phyloP scores from a whole-genome alignment of 2,797 vertebrate species.

The Pagetopsis macropterus region DNA sequence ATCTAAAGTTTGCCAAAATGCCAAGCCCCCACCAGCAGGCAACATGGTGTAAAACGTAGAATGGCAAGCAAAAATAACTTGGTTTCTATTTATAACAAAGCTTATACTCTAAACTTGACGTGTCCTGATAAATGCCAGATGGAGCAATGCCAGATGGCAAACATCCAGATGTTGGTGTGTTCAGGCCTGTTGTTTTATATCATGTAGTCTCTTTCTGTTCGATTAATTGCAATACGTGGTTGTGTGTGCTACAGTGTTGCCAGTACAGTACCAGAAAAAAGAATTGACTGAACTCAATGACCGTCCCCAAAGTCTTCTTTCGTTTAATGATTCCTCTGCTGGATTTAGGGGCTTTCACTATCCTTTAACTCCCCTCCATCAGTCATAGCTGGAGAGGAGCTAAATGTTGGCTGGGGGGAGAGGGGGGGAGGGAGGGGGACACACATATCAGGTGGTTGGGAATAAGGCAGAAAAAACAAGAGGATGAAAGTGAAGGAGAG shows the following conservation, averaged over 20 bases:
- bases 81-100: background rate
- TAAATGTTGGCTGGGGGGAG: conserved; percentile 36
- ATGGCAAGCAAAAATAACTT: background rate
- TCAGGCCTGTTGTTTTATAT: conserved; percentile 17
- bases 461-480: conserved; percentile 8
- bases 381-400: conserved; percentile 70
- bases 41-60: background rate
- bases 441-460: conserved; percentile 28
- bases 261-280: background rate
- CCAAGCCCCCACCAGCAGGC: background rate
- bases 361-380: conserved; percentile 58
- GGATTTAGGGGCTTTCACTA: conserved; percentile 56
- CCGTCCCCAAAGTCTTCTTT: conserved; percentile 41
- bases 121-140: background rate
- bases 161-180: conserved; percentile 5
- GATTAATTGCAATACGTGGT: conserved; percentile 23
- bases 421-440: conserved; percentile 1
- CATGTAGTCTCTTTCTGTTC: background rate
- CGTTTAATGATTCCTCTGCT: conserved; percentile 50
- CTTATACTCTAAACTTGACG: background rate
- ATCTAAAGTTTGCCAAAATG: background rate
- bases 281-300: conserved; percentile 34
- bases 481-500: background rate
- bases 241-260: conserved; percentile 4
- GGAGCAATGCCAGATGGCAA: conserved; percentile 8